Evolutionary conservation across 1,140 invertebrate genomes (phyloP), one percentile per base, ranked within the genome.

Genomic region (Sipha flava): DNA sequence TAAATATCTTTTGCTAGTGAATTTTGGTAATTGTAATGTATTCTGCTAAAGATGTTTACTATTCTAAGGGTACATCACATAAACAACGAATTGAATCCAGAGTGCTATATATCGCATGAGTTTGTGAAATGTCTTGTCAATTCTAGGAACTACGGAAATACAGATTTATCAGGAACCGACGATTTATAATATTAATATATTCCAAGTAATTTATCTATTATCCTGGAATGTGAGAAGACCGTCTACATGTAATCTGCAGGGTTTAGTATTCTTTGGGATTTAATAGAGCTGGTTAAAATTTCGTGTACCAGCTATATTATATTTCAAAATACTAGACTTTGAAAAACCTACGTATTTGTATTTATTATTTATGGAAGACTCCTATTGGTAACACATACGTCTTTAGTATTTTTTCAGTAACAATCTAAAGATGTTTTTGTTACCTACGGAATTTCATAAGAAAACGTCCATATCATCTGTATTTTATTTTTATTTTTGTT

Each of bases 11-110:
- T 77, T 5, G 73, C 73, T 77, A 77, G 73, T 77, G 3, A 34
- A n/a, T n/a, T n/a, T n/a, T n/a, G n/a, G n/a, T 10, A 12, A 34
- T 52, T 23, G 37, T 18, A 75, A 29, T 2, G 43, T 59, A 77
- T 57, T 77, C 73, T 77, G 73, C 73, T 77, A 77, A 77, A 77
- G 73, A 77, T 77, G 73, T 77, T 77, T 77, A 77, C 73, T 77
- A 77, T 52, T 59, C 73, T 77, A 77, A 43, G n/a, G 73, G 47
- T 59, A 52, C 34, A 18, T 77, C 73, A 59, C 59, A 16, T n/a
- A 29, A 54, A n/a, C 73, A 26, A 57, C 73, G 73, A 26, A 40
- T 37, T 14, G 12, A 34, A 59, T 9, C 21, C 52, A 2, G 23
- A 4, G 21, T n/a, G n/a, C n/a, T 40, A 31, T 40, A 31, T 12